phyloP scores from a whole-genome alignment of 2,113 vertebrate species.

The Sapajus apella region DNA sequence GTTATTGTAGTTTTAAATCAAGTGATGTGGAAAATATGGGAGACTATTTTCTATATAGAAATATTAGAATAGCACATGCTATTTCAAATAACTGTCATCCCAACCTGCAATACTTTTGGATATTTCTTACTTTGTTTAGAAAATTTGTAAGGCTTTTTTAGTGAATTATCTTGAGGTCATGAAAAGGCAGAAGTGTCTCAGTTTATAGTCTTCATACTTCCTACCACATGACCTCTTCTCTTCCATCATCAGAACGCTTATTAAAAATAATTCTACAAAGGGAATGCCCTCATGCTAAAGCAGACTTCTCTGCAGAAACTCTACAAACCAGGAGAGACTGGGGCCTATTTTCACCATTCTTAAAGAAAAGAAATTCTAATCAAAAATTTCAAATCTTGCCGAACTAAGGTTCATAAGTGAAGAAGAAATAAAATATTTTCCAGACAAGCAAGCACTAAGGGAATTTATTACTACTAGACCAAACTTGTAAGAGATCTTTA shows the following conservation, averaged over 20 bases:
- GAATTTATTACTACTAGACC: too few relatives aligned
- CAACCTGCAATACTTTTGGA: background rate
- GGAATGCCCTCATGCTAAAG: too few relatives aligned
- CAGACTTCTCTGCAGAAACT: too few relatives aligned
- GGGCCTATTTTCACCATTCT: too few relatives aligned
- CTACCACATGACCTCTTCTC: background rate
- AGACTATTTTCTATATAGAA: background rate
- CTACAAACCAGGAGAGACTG: too few relatives aligned
- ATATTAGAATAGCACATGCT: background rate
- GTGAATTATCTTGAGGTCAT: background rate
- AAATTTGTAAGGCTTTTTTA: background rate
- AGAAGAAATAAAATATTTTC: too few relatives aligned
- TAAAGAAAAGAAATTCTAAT: too few relatives aligned
- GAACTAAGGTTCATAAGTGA: too few relatives aligned
- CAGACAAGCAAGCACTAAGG: too few relatives aligned
- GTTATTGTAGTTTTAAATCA: constrained; percentile 3
- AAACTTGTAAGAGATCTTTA: too few relatives aligned
- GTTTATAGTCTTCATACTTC: background rate
- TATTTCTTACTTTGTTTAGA: background rate
- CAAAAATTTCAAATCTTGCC: too few relatives aligned
- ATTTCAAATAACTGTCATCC: background rate
- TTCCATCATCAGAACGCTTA: background rate
- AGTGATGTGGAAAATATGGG: background rate
- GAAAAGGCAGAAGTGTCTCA: background rate
- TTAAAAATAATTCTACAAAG: background rate